Base-by-base conservation (phyloP, 1,140 invertebrate species). In the Carposina sasakii region DNA sequence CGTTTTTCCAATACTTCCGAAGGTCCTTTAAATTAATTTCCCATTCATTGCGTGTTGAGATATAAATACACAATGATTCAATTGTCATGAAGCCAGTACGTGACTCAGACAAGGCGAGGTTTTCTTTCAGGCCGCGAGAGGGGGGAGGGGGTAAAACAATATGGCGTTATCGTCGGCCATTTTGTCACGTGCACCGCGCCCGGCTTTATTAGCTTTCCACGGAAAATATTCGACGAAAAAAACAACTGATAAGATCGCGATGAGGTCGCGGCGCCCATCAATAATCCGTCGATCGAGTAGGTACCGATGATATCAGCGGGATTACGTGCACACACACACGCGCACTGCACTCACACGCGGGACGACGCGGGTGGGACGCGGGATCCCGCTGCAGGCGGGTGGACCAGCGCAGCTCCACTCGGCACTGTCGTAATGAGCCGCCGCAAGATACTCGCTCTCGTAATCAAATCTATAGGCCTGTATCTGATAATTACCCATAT, bases 401-500 rank as follows among this genome's bases (percentile, higher is more conserved):
- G 5, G 15, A 26, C 17, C 24, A 17, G 19, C 33, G 33, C 33
- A 36, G 3, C 36, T 3, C 36, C 5, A 12, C 36, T 12, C 24
- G 24, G 24, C 24, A 28, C 24, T 28, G 12, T 28, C 24, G 24
- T 8, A 71, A 74, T 67, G 68, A 71, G 60, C 43, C 57, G 37
- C 37, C 41, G 50, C 26, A 21, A 75, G 67, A 75, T 63, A 67
- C 54, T 63, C 60, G 60, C 73, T 75, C 68, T 67, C 66, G 54
- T 77, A 77, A 81, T 81, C 74, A 74, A 78, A 78, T 81, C 76
- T 78, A 39, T 69, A 59, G 59, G 52, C 67, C 66, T 75, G 57
- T 81, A 81, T 81, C 77, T 78, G 77, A 81, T 81, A 81, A 76
- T 77, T 75, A 48, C 56, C 59, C 51, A 44, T 81, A 81, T 78